Evolutionary conservation across 2,888 invertebrate species (phyloP).

Genomic region (Neoascia interrupta): DNA sequence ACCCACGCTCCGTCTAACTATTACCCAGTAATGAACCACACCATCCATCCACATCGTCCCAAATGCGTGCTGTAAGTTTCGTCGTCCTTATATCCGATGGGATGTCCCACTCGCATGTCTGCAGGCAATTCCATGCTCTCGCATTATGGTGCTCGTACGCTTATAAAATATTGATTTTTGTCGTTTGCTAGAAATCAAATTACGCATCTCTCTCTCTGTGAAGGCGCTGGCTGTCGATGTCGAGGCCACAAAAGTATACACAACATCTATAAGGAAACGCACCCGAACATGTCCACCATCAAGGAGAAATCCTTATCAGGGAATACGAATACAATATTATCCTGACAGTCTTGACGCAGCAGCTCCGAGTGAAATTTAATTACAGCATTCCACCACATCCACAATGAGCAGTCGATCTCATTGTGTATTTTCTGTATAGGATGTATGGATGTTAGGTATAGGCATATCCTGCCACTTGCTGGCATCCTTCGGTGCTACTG

Average conservation of each 20-base stretch:
- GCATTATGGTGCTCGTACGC: background rate
- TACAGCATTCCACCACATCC: slow-evolving; percentile 34
- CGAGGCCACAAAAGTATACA: slow-evolving; percentile 20
- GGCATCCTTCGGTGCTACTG: slow-evolving; percentile 18
- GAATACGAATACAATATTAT: slow-evolving; percentile 19
- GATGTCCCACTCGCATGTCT: background rate
- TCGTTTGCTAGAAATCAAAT: slow-evolving; percentile 10
- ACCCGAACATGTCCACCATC: background rate
- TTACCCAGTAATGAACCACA: no score
- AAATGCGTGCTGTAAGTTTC: background rate
- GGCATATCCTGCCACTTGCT: background rate
- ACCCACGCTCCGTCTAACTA: slow-evolving; percentile 19
- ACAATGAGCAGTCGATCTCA: slow-evolving; percentile 13
- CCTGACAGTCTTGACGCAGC: slow-evolving; percentile 5
- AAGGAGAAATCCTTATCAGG: slow-evolving; percentile 20
- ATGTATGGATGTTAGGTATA: no score
- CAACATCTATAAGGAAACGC: background rate
- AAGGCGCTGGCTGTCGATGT: no score
- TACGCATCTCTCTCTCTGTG: slow-evolving; percentile 11
- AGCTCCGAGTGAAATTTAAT: slow-evolving; percentile 31
- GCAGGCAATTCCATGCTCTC: no score
- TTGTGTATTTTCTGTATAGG: slow-evolving; percentile 18
- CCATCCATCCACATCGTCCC: background rate
- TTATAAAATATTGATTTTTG: slow-evolving; percentile 23
- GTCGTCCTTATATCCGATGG: no score